phyloP scores from a whole-genome alignment of 2,113 vertebrate species.

The Hassar affinis region DNA sequence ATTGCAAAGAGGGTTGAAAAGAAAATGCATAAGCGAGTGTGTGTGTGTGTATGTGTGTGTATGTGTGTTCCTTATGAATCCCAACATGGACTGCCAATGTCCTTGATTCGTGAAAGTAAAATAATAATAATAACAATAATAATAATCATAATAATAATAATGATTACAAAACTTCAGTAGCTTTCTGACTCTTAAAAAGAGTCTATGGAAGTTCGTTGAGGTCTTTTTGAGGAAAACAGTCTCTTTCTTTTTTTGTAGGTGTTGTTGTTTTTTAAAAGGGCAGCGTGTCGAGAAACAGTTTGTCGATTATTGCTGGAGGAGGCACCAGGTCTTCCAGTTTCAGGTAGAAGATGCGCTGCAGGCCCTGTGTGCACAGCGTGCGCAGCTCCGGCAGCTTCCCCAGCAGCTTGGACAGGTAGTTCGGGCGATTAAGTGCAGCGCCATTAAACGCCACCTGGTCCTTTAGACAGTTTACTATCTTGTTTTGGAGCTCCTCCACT shows the following conservation, averaged over 20 bases:
- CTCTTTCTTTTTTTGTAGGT: slow-evolving; percentile 18
- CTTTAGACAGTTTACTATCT: slow-evolving; percentile 99
- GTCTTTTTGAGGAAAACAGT: slow-evolving; percentile 53
- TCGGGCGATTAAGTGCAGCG: slow-evolving; percentile 91
- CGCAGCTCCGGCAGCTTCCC: slow-evolving; percentile 98
- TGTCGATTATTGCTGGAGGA: slow-evolving; percentile 99
- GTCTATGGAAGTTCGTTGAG: slow-evolving; percentile 72
- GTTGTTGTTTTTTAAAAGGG: slow-evolving; percentile 81
- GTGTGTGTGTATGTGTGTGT: slow-evolving; percentile 19
- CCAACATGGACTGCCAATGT: slow-evolving; percentile 17
- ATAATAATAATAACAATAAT: slow-evolving; percentile 65
- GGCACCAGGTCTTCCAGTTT: slow-evolving; percentile 98
- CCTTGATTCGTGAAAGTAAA: slow-evolving; percentile 4
- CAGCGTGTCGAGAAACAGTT: slow-evolving; percentile 97
- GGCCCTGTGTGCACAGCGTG: slow-evolving; percentile 97
- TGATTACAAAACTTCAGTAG: slow-evolving; percentile 57
- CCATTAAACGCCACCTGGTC: slow-evolving; percentile 98
- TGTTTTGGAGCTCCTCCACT: slow-evolving; percentile 97
- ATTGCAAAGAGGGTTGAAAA: slow-evolving; percentile 4
- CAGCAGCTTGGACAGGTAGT: slow-evolving; percentile 98
- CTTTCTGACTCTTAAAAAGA: slow-evolving; percentile 59
- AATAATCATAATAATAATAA: slow-evolving; percentile 63
- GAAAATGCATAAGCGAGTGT: slow-evolving; percentile 14
- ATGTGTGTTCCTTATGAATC: slow-evolving; percentile 13
- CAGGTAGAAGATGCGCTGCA: slow-evolving; percentile 99